Evolutionary conservation across 2,113 vertebrate genomes (phyloP).

Genomic region (Ictalurus punctatus): DNA sequence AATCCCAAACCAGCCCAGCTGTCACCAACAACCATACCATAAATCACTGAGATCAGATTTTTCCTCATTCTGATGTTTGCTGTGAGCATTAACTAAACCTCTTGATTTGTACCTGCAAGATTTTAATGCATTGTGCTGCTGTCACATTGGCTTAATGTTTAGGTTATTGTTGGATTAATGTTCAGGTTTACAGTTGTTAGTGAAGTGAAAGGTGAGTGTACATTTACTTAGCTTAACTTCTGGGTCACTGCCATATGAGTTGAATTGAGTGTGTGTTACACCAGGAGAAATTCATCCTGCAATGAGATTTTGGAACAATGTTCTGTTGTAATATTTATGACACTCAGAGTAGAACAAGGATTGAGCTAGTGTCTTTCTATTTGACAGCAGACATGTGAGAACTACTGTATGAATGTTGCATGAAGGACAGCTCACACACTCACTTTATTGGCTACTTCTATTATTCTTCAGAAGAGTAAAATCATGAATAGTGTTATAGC

Average conservation of each 20-base stretch:
- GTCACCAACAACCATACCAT: neutral
- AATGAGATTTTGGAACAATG: neutral
- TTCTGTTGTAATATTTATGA: conserved; percentile 24
- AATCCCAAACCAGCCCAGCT: neutral
- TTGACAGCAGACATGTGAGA: conserved; percentile 16
- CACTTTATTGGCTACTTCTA: conserved; percentile 25
- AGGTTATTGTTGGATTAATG: neutral
- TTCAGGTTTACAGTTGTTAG: neutral
- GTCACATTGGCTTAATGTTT: neutral
- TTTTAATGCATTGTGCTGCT: neutral
- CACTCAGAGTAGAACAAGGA: neutral
- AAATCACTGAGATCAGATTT: neutral
- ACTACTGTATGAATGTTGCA: conserved; percentile 23
- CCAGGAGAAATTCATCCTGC: neutral
- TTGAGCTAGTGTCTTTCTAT: conserved; percentile 5
- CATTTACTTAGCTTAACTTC: neutral
- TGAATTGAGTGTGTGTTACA: neutral
- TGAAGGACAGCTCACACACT: conserved; percentile 8
- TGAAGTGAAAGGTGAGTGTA: neutral
- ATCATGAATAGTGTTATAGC: neutral
- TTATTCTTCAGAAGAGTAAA: conserved; percentile 6
- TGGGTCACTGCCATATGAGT: neutral
- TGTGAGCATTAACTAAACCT: neutral
- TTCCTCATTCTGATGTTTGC: neutral
- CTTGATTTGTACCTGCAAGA: neutral